Conservation (phyloP, 2,888 invertebrate genomes). For the Choreutis nemorana region DNA sequence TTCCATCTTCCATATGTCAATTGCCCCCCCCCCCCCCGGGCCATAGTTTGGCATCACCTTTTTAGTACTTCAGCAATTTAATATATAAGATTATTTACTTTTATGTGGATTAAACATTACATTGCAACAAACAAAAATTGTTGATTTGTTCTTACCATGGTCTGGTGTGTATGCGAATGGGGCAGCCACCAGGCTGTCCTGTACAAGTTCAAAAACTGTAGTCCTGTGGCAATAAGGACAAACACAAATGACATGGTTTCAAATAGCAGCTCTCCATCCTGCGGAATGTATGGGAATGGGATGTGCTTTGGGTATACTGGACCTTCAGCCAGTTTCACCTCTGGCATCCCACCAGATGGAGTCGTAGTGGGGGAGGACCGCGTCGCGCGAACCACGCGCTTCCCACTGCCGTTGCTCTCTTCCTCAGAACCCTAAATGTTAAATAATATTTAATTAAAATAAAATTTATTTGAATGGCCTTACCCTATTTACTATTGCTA, state of each 20-base stretch:
- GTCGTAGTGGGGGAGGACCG: constrained; percentile 20
- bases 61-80: too few relatives aligned
- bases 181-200: constrained; percentile 98
- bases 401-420: constrained; percentile 35
- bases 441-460: too few relatives aligned
- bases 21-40: too few relatives aligned
- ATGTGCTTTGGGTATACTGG: constrained; percentile 78
- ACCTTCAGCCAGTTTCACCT: constrained; percentile 33
- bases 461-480: too few relatives aligned
- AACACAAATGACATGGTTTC: constrained; percentile 87
- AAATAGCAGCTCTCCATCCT: constrained; percentile 83
- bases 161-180: constrained; percentile 86
- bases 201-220: constrained; percentile 95
- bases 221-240: constrained; percentile 77
- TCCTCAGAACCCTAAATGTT: constrained; percentile 34
- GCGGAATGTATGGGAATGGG: constrained; percentile 79
- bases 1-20: too few relatives aligned
- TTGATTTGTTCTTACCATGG: constrained; percentile 72
- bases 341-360: constrained; percentile 13
- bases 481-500: too few relatives aligned
- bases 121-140: background rate
- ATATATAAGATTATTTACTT: background rate
- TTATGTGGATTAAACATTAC: background rate
- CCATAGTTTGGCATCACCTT: too few relatives aligned
- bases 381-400: constrained; percentile 25